Evolutionary conservation across 2,888 invertebrate species (phyloP), one percentile per base, ranked within the genome.

Genomic region (Artemia sp.): DNA sequence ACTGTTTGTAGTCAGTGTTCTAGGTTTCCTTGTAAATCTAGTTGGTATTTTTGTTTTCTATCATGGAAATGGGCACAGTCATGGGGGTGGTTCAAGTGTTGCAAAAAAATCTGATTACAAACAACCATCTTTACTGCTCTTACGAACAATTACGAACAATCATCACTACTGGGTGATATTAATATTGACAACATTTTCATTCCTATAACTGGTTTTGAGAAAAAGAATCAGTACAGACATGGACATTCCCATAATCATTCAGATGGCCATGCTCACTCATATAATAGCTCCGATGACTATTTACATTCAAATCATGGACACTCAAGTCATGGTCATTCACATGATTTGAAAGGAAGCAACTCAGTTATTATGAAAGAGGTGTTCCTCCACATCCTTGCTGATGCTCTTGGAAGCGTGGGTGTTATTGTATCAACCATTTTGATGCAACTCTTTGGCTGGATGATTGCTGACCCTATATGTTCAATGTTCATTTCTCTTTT

Each of bases 391-490:
- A 95, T 97, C 72, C 78, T 97, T 68, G 96, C 96, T 0, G 96
- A 97, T 77, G 96, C 96, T 0, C 80, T 97, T 11, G 96, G 96
- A 1, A 94, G 94, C 71, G 94, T 96, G 10, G 96, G 96, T 11
- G 96, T 97, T 0, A 97, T 97, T 51, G 85, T 97, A 74, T 95
- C 95, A 1, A 92, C 95, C 0, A 83, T 91, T 67, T 80, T 97
- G 9, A 96, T 97, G 89, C 87, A 90, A 77, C 85, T 85, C 80
- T 97, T 96, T 79, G 95, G 95, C 67, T 96, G 95, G 95, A 93
- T 95, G 92, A 88, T 94, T 75, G 96, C 96, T 8, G 96, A 97
- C 80, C 96, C 96, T 0, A 91, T 97, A 74, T 96, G 96, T 19
- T 19, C 19, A 19, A 19, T 19, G 19, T 19, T 19, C 19, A 19